Percentiles rank a stretch among this genome's conserved stretches.
These are phyloP conservation scores for Chrysodeixis includens DNA, from an alignment of 2,888 invertebrate genomes.

Conservation along the genomic window DNA sequence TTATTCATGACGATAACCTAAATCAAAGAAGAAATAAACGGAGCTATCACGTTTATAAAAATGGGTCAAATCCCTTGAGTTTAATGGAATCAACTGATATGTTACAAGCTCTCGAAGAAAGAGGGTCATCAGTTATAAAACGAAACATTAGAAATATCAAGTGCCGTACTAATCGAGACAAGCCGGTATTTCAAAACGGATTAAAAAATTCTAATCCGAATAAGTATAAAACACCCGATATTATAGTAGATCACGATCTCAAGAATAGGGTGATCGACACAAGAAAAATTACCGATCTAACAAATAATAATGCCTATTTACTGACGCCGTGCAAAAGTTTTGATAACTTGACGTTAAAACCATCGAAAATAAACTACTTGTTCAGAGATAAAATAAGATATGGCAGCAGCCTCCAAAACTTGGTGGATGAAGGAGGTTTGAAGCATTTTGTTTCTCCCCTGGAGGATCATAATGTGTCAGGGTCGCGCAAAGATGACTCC, in stretches of 20 bases:
- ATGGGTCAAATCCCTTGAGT: conserved; percentile 76
- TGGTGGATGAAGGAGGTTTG: conserved; percentile 76
- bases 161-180: conserved; percentile 75
- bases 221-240: conserved; percentile 77
- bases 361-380: conserved; percentile 64
- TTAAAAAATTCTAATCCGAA: conserved; percentile 55
- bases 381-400: conserved; percentile 72
- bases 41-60: conserved; percentile 86
- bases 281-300: conserved; percentile 78
- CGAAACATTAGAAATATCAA: conserved; percentile 84
- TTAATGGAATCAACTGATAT: conserved; percentile 77
- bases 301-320: conserved; percentile 79
- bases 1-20: conserved; percentile 84
- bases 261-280: conserved; percentile 79
- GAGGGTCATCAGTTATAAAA: conserved; percentile 81
- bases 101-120: conserved; percentile 78
- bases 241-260: conserved; percentile 80
- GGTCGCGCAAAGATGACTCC: conserved; percentile 68
- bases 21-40: conserved; percentile 87
- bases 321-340: conserved; percentile 84
- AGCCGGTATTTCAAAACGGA: conserved; percentile 66
- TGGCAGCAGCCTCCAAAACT: conserved; percentile 82
- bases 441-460: conserved; percentile 78
- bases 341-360: conserved; percentile 82
- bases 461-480: conserved; percentile 63